phyloP scores from a whole-genome alignment of 2,113 vertebrate species.

The Rousettus leschenaultii region DNA sequence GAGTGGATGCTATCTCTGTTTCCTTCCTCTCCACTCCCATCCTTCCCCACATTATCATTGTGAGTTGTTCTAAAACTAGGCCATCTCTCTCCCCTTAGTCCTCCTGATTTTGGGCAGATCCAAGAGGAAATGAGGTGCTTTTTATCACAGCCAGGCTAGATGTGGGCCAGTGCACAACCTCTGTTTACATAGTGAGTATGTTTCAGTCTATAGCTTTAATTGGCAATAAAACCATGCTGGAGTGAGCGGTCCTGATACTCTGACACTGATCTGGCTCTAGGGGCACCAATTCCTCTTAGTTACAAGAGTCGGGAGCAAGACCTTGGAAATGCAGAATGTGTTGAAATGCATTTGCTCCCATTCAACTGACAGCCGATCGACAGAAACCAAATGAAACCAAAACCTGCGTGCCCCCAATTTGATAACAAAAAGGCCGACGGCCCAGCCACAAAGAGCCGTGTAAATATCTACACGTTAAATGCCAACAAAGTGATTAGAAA shows the following conservation, averaged over 20 bases:
- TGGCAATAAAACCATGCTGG: background rate
- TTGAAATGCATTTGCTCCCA: background rate
- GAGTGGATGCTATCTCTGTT: background rate
- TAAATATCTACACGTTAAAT: background rate
- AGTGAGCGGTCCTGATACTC: background rate
- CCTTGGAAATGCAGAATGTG: background rate
- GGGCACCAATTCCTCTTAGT: background rate
- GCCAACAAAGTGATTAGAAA: constrained; percentile 42
- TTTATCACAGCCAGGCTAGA: background rate
- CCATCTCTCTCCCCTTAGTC: background rate
- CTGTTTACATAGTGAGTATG: background rate
- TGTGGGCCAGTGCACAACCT: background rate
- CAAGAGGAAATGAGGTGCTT: background rate
- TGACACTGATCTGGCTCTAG: background rate
- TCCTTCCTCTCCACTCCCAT: background rate
- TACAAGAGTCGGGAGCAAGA: background rate
- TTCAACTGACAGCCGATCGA: background rate
- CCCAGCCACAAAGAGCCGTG: background rate
- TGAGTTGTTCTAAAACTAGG: background rate
- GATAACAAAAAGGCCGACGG: background rate
- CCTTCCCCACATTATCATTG: background rate
- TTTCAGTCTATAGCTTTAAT: background rate
- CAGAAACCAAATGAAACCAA: background rate
- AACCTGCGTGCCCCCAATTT: background rate
- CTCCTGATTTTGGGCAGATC: background rate